phyloP scores from a whole-genome alignment of 2,113 vertebrate species.

The Pangasianodon hypophthalmus region DNA sequence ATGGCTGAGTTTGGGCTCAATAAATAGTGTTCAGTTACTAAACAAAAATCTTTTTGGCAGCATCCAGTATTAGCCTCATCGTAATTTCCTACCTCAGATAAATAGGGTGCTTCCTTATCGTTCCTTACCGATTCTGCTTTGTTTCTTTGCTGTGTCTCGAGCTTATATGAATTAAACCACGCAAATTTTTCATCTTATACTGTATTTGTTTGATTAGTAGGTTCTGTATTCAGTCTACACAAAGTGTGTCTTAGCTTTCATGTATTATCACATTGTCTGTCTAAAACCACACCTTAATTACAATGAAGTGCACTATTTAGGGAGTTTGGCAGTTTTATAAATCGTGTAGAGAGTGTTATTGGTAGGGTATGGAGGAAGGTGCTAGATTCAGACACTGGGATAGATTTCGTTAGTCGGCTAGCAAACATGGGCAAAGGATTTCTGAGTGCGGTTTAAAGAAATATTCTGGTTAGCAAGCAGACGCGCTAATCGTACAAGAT shows the following conservation, averaged over 20 bases:
- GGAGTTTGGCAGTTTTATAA: neutral
- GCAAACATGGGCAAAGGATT: neutral
- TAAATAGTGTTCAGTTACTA: neutral
- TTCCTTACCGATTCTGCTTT: neutral
- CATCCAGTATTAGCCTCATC: neutral
- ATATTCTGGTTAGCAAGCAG: neutral
- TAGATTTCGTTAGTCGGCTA: neutral
- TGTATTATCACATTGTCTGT: neutral
- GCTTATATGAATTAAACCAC: neutral
- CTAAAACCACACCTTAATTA: neutral
- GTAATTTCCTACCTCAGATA: constrained; percentile 66
- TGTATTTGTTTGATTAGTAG: neutral
- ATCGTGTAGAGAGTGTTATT: neutral
- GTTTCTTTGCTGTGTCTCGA: neutral
- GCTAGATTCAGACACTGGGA: neutral
- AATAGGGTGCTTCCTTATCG: constrained; percentile 52
- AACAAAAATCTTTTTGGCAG: neutral
- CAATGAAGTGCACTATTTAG: neutral
- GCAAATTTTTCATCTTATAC: neutral
- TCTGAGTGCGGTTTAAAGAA: neutral
- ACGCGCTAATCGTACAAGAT: neutral
- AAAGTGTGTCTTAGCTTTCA: neutral
- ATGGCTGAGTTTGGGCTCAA: neutral
- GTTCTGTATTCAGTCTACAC: neutral
- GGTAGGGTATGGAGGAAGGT: neutral